Evolutionary conservation across 1,140 invertebrate genomes (phyloP).

Genomic region (Temnothorax curvispinosus): DNA sequence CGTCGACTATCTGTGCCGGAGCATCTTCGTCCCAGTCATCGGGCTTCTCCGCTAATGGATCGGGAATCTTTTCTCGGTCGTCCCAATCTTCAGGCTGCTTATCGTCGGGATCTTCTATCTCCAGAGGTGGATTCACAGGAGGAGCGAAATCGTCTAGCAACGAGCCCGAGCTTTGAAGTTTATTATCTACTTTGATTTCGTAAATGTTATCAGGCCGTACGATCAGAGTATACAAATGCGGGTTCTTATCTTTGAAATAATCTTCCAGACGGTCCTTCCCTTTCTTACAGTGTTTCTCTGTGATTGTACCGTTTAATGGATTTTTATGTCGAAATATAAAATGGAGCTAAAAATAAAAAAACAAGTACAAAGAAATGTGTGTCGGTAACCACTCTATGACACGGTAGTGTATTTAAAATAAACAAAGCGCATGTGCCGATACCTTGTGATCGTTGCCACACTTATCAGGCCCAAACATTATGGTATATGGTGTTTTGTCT

Average conservation of each 20-base stretch:
- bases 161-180: slow-evolving; percentile 93
- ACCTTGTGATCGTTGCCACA: slow-evolving; percentile 98
- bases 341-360: slow-evolving; percentile 89
- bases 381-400: neutral
- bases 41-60: slow-evolving; percentile 94
- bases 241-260: slow-evolving; percentile 97
- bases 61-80: slow-evolving; percentile 97
- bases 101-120: slow-evolving; percentile 98
- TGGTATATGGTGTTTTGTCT: slow-evolving; percentile 98
- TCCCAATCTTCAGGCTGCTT: slow-evolving; percentile 98
- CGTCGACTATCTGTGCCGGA: slow-evolving; percentile 95
- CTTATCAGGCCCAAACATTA: slow-evolving; percentile 99
- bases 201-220: slow-evolving; percentile 95
- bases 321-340: slow-evolving; percentile 99
- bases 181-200: slow-evolving; percentile 90
- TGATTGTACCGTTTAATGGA: slow-evolving; percentile 94
- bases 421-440: slow-evolving; percentile 28
- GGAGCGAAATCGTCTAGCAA: slow-evolving; percentile 96
- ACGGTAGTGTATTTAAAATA: no score
- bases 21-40: slow-evolving; percentile 98
- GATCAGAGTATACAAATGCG: slow-evolving; percentile 97
- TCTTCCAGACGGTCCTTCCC: slow-evolving; percentile 94
- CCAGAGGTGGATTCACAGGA: slow-evolving; percentile 96
- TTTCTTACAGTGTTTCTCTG: slow-evolving; percentile 97
- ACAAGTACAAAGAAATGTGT: neutral